Conservation (phyloP, 2,888 invertebrate genomes). For the Masnerella sp. region DNA sequence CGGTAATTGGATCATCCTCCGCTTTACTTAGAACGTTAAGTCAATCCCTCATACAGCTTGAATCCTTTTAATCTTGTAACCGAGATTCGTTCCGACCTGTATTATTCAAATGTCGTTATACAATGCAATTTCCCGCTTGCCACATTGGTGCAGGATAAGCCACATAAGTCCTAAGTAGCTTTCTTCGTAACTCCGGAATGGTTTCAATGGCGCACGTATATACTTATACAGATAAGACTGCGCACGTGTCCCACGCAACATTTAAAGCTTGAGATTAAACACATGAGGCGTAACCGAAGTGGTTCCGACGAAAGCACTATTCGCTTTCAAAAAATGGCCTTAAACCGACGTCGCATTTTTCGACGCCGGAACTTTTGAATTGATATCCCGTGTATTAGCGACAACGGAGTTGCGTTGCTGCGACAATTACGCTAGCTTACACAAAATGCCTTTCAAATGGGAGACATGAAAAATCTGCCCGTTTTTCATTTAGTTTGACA, state of each 20-base stretch:
- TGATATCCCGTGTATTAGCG: conserved; percentile 48
- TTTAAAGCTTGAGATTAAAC: conserved; percentile 49
- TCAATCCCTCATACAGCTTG: conserved; percentile 41
- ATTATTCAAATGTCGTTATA: conserved; percentile 57
- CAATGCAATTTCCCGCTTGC: conserved; percentile 56
- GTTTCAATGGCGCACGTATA: conserved; percentile 43
- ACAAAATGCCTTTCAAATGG: conserved; percentile 23
- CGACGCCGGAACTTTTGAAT: conserved; percentile 10
- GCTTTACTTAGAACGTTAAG: conserved; percentile 23
- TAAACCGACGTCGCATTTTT: conserved; percentile 25
- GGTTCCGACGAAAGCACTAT: conserved; percentile 40
- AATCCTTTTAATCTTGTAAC: conserved; percentile 51
- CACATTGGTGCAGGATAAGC: conserved; percentile 56
- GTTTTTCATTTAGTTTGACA: background rate
- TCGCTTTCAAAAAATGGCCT: conserved; percentile 27
- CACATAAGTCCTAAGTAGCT: conserved; percentile 58
- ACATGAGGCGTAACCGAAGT: conserved; percentile 51
- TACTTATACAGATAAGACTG: conserved; percentile 34
- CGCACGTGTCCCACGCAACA: conserved; percentile 55
- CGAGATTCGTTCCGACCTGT: conserved; percentile 47
- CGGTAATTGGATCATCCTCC: conserved; percentile 23
- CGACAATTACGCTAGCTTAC: conserved; percentile 32
- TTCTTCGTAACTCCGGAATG: conserved; percentile 55
- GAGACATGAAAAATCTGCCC: conserved; percentile 4
- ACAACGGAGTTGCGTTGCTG: conserved; percentile 5